Evolutionary conservation across 2,797 vertebrate species (phyloP).

Genomic region (Cynopterus sphinx): DNA sequence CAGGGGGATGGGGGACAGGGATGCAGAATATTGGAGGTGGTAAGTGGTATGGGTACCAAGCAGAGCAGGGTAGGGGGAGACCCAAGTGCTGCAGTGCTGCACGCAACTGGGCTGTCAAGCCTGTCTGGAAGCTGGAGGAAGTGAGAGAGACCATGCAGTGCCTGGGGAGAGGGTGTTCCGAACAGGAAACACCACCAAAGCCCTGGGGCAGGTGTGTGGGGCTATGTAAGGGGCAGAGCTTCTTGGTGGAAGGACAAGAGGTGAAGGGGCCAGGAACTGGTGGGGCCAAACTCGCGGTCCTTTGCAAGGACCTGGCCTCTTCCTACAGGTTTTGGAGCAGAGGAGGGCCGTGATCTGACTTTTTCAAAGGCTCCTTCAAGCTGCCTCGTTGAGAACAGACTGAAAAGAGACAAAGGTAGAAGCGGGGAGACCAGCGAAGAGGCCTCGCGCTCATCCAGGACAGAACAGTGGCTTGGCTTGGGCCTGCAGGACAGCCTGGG

Average conservation of each 20-base stretch:
- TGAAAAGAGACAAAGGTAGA: neutral
- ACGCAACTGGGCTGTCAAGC: accelerated
- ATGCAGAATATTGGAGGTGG: accelerated
- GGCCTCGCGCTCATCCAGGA: neutral
- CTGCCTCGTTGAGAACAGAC: neutral
- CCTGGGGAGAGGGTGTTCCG: neutral
- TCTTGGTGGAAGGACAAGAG: neutral
- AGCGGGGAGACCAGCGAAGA: neutral
- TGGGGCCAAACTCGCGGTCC: neutral
- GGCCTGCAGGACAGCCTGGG: no score
- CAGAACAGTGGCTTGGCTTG: neutral
- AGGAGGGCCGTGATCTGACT: neutral
- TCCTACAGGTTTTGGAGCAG: neutral
- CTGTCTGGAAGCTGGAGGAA: no score
- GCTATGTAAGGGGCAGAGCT: neutral
- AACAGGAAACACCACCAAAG: neutral
- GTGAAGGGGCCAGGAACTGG: neutral
- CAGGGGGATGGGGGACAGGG: neutral
- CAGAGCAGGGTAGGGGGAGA: accelerated
- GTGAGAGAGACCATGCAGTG: neutral
- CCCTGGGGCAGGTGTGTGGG: neutral
- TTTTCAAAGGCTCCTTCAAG: neutral
- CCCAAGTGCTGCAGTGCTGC: neutral
- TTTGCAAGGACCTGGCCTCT: neutral
- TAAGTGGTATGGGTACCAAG: neutral